phyloP scores from a whole-genome alignment of 2,888 invertebrate species.

The Oligia fasciuncula region DNA sequence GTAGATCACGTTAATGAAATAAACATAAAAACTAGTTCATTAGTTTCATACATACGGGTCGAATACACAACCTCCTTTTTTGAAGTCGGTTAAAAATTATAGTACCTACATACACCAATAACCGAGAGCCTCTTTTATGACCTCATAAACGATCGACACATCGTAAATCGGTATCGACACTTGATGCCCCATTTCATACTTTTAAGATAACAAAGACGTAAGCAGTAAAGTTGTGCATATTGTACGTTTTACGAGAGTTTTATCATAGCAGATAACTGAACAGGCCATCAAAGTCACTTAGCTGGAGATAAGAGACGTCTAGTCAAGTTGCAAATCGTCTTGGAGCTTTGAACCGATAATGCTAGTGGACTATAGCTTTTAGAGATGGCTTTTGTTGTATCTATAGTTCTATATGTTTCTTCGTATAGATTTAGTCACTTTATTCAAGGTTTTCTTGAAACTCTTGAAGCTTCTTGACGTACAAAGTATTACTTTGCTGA shows the following conservation, averaged over 20 bases:
- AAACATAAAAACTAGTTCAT: too few species aligned
- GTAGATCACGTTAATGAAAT: too few species aligned
- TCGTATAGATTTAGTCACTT: slow-evolving; percentile 17
- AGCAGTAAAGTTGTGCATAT: slow-evolving; percentile 66
- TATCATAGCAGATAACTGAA: slow-evolving; percentile 66
- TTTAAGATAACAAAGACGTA: slow-evolving; percentile 69
- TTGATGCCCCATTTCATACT: slow-evolving; percentile 67
- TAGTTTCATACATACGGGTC: too few species aligned
- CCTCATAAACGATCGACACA: slow-evolving; percentile 64
- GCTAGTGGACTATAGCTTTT: slow-evolving; percentile 51
- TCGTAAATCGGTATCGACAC: slow-evolving; percentile 66
- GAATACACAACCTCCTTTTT: too few species aligned
- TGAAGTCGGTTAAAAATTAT: slow-evolving; percentile 20
- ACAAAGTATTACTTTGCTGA: background rate
- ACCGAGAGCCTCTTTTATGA: slow-evolving; percentile 59
- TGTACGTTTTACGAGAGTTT: slow-evolving; percentile 66
- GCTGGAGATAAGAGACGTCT: slow-evolving; percentile 55
- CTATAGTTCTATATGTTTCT: background rate
- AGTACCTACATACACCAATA: slow-evolving; percentile 41
- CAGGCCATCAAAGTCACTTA: slow-evolving; percentile 67
- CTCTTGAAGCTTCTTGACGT: background rate
- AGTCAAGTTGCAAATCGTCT: slow-evolving; percentile 60
- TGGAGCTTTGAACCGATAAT: slow-evolving; percentile 62
- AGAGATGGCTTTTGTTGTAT: slow-evolving; percentile 22
- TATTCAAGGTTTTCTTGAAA: background rate